Percentiles rank a stretch among this genome's conserved stretches.
Evolutionary conservation across 2,888 invertebrate species (phyloP).

Genomic region (Rhimphoctona megacephalus): DNA sequence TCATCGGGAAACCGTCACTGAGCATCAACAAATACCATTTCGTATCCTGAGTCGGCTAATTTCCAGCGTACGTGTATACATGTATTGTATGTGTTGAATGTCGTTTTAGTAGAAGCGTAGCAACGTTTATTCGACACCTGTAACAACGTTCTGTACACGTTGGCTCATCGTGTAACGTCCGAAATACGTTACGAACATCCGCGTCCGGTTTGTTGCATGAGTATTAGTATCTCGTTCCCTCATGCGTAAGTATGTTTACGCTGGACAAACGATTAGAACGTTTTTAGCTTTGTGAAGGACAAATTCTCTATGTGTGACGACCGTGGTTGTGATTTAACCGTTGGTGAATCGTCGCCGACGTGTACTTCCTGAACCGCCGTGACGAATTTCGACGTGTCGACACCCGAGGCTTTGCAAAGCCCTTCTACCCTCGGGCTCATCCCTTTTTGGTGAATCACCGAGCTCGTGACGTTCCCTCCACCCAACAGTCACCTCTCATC

Average conservation of each 20-base stretch:
- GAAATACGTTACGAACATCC: constrained; percentile 65
- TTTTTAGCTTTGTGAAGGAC: constrained; percentile 77
- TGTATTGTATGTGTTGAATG: neutral
- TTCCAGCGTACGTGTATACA: neutral
- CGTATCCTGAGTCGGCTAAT: constrained; percentile 36
- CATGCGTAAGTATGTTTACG: constrained; percentile 74
- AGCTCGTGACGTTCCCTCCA: constrained; percentile 56
- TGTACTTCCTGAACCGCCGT: constrained; percentile 58
- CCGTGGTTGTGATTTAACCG: constrained; percentile 23
- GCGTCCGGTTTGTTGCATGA: constrained; percentile 65
- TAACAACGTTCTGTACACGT: constrained; percentile 22
- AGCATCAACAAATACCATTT: constrained; percentile 39
- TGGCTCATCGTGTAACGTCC: constrained; percentile 52
- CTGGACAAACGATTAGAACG: constrained; percentile 73
- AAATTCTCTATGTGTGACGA: constrained; percentile 71
- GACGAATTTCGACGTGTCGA: constrained; percentile 59
- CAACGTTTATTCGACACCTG: constrained; percentile 11
- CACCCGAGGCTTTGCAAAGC: constrained; percentile 24
- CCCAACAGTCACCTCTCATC: constrained; percentile 41
- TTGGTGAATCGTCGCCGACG: constrained; percentile 31
- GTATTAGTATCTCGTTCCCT: constrained; percentile 57
- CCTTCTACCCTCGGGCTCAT: constrained; percentile 15
- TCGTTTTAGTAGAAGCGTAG: neutral
- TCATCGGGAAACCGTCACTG: constrained; percentile 31
- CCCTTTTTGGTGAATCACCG: constrained; percentile 24